phyloP scores from a whole-genome alignment of 1,140 invertebrate species.

The Amyelois transitella region DNA sequence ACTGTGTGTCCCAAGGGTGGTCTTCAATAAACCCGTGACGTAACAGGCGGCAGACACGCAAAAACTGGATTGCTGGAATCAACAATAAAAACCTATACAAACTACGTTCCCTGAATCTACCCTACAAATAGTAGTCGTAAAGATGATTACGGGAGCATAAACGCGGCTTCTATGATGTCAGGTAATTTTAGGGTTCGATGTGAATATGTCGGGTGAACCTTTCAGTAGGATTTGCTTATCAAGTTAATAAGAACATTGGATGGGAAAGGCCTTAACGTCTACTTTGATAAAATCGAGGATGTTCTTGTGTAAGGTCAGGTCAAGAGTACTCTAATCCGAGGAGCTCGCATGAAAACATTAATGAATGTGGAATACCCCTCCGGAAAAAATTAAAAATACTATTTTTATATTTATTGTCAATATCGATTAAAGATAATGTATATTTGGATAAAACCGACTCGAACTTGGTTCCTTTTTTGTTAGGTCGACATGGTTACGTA shows the following conservation, averaged over 20 bases:
- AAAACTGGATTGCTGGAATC: conserved; percentile 15
- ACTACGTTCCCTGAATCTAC: background rate
- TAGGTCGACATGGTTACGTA: background rate
- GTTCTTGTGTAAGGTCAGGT: no score
- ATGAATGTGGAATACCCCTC: no score
- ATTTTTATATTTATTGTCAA: no score
- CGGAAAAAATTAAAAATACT: no score
- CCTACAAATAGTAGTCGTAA: background rate
- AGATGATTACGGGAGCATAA: background rate
- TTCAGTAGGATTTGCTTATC: no score
- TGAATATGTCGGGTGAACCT: no score
- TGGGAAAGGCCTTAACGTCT: no score
- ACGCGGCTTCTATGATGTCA: conserved; percentile 2
- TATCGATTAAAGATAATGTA: no score
- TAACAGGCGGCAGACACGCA: conserved; percentile 18
- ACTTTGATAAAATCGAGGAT: no score
- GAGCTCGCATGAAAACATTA: no score
- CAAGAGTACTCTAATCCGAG: no score
- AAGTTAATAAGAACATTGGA: no score
- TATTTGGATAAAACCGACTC: background rate
- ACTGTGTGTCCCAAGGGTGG: conserved; percentile 33
- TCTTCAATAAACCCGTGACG: conserved; percentile 3
- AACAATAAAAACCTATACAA: background rate
- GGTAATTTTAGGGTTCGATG: background rate
- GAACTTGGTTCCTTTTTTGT: background rate